phyloP scores from a whole-genome alignment of 2,888 invertebrate species.

The Tribolium freemani region DNA sequence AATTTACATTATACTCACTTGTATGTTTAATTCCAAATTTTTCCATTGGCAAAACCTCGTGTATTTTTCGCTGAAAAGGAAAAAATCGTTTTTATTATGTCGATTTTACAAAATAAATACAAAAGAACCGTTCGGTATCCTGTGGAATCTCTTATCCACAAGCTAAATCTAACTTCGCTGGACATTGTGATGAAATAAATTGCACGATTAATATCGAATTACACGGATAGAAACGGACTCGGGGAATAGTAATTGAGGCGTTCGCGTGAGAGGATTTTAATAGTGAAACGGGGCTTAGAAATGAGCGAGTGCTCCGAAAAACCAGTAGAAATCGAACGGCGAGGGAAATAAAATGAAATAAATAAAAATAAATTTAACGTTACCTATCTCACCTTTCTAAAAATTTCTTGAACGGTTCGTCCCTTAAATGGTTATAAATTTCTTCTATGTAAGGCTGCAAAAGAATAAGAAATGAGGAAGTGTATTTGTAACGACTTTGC shows the following conservation, averaged over 20 bases:
- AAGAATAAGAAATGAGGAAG: slow-evolving; percentile 49
- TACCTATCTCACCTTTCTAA: slow-evolving; percentile 88
- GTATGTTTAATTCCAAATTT: slow-evolving; percentile 99
- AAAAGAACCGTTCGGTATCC: neutral
- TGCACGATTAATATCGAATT: slow-evolving; percentile 17
- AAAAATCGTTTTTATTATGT: neutral
- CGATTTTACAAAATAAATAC: neutral
- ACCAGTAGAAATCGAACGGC: slow-evolving; percentile 2
- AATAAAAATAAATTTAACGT: slow-evolving; percentile 47
- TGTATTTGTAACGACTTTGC: neutral
- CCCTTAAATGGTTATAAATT: slow-evolving; percentile 97
- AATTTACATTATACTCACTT: slow-evolving; percentile 71
- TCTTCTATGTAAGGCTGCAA: slow-evolving; percentile 99
- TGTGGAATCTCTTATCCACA: neutral
- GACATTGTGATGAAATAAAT: slow-evolving; percentile 1
- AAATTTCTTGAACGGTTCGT: slow-evolving; percentile 97
- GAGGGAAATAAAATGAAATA: neutral
- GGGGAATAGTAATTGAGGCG: slow-evolving; percentile 9
- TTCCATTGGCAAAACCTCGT: slow-evolving; percentile 99
- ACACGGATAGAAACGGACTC: neutral
- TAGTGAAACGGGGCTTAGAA: neutral
- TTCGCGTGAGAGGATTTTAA: slow-evolving; percentile 17
- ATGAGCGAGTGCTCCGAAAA: slow-evolving; percentile 5
- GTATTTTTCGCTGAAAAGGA: slow-evolving; percentile 91
- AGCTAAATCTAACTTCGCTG: neutral